Evolutionary conservation across 23 tunicate genomes (phyloP).

Genomic region (Ciona savignyi): DNA sequence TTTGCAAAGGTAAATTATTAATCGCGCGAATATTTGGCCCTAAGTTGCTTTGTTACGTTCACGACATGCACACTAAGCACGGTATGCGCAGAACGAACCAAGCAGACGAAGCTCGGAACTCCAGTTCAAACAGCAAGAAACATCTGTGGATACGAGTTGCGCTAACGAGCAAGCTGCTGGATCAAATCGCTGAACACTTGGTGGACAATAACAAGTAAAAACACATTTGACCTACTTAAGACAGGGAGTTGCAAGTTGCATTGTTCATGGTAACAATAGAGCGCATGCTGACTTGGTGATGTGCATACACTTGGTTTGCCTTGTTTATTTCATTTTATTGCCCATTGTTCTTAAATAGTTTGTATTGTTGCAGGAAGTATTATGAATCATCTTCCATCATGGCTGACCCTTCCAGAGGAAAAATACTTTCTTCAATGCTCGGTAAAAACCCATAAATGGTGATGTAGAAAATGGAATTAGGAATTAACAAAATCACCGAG

Average conservation of each 20-base stretch:
- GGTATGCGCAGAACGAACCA: too few species aligned
- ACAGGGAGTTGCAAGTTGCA: too few species aligned
- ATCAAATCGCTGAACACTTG: slow-evolving; percentile 39
- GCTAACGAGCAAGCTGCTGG: slow-evolving; percentile 50
- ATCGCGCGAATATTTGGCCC: too few species aligned
- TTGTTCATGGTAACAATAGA: too few species aligned
- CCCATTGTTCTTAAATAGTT: too few species aligned
- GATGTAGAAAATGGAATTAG: too few species aligned
- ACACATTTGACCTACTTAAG: too few species aligned
- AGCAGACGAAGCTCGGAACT: background rate
- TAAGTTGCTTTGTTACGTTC: background rate
- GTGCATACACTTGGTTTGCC: too few species aligned
- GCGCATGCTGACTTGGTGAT: too few species aligned
- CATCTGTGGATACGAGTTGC: slow-evolving; percentile 79
- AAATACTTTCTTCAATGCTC: slow-evolving; percentile 49
- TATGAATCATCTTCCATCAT: slow-evolving; percentile 70
- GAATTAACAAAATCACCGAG: too few species aligned
- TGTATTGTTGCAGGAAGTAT: slow-evolving; percentile 25
- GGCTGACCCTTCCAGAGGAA: slow-evolving; percentile 63
- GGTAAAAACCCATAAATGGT: slow-evolving; percentile 15
- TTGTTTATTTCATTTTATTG: too few species aligned
- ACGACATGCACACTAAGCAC: background rate
- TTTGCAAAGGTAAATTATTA: too few species aligned
- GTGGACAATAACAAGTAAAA: slow-evolving; percentile 62
- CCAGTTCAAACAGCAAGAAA: slow-evolving; percentile 11